Evolutionary conservation across 2,888 invertebrate genomes (phyloP).

Genomic region (Amphipyra tragopoginis): DNA sequence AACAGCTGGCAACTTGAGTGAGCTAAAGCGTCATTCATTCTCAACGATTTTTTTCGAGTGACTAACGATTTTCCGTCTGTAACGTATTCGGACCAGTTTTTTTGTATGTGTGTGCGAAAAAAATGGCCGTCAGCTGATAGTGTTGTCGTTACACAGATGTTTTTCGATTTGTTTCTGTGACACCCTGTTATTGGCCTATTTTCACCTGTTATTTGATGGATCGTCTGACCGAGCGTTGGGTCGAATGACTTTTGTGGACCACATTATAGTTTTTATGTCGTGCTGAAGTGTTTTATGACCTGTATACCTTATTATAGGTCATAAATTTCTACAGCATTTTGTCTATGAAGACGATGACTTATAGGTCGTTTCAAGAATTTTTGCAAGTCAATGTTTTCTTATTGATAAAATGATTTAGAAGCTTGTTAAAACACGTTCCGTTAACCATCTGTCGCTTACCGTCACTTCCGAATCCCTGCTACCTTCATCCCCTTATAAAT

Average conservation of each 20-base stretch:
- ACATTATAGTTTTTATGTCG: constrained; percentile 25
- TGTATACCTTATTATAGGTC: constrained; percentile 1
- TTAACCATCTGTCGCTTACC: constrained; percentile 26
- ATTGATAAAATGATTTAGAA: constrained; percentile 9
- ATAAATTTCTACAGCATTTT: background rate
- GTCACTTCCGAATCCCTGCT: constrained; percentile 23
- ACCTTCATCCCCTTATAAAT: constrained; percentile 49
- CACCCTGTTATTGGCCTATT: constrained; percentile 63
- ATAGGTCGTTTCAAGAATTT: background rate
- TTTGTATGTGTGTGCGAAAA: constrained; percentile 63
- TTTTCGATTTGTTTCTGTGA: constrained; percentile 63
- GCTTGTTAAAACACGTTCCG: constrained; percentile 11
- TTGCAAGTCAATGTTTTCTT: constrained; percentile 1
- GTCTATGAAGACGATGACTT: background rate
- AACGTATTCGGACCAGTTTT: constrained; percentile 70
- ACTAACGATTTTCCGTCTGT: constrained; percentile 74
- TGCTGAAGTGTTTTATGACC: constrained; percentile 21
- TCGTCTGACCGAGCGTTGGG: constrained; percentile 27
- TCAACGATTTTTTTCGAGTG: constrained; percentile 75
- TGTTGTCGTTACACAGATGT: constrained; percentile 62
- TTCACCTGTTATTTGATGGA: constrained; percentile 60
- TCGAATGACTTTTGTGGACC: constrained; percentile 36
- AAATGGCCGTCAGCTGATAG: constrained; percentile 67
- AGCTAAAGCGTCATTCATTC: constrained; percentile 76
- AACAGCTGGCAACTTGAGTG: constrained; percentile 84